Percentiles rank a stretch among this genome's conserved stretches.
Conservation (phyloP, 2,888 invertebrate genomes). For the Heliconius hortense region DNA sequence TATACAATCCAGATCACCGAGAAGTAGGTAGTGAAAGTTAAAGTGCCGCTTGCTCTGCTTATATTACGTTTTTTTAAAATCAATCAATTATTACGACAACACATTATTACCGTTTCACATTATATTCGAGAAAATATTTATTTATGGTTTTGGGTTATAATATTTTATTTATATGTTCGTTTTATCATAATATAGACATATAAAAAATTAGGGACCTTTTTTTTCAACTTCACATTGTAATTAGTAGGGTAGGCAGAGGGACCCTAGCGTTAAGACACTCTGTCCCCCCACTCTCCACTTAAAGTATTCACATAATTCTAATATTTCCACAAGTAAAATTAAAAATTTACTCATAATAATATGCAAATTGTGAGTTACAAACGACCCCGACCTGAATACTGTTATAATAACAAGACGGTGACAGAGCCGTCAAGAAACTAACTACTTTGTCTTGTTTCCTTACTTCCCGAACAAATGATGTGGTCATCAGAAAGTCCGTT, state of each 20-base stretch:
- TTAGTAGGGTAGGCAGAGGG: no score
- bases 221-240: no score
- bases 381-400: conserved; percentile 27
- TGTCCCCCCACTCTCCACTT: no score
- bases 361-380: conserved; percentile 17
- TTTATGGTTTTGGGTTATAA: no score
- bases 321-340: conserved; percentile 1
- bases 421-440: conserved; percentile 29
- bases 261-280: no score
- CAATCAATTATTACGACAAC: conserved; percentile 29
- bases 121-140: not conserved
- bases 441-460: conserved; percentile 36
- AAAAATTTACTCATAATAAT: not conserved
- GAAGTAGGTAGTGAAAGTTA: conserved; percentile 73
- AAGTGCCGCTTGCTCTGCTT: conserved; percentile 39
- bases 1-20: conserved; percentile 53
- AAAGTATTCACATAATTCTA: not conserved
- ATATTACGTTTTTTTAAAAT: conserved; percentile 24
- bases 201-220: no score
- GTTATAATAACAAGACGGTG: conserved; percentile 29
- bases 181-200: no score
- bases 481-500: conserved; percentile 41
- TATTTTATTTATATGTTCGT: no score
- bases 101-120: not conserved
- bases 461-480: conserved; percentile 39